These are phyloP conservation scores for Lasiurus cinereus DNA, from an alignment of 2,113 vertebrate genomes.

Conservation along the genomic window DNA sequence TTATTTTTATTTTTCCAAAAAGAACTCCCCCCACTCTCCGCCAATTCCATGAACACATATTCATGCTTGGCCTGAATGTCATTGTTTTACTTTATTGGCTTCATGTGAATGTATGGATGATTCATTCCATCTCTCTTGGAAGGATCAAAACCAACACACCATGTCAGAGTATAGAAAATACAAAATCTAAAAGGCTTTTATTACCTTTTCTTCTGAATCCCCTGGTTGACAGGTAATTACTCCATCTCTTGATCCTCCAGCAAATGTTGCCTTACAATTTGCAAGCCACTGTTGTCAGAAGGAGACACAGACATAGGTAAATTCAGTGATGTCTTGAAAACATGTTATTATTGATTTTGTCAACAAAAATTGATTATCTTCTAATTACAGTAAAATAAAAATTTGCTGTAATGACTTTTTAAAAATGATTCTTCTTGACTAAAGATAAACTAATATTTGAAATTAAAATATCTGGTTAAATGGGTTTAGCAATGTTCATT, in stretches of 20 bases:
- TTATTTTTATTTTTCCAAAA: conserved; percentile 65
- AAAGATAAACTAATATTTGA: conserved; percentile 25
- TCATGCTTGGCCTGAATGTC: conserved; percentile 41
- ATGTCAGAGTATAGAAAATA: conserved; percentile 60
- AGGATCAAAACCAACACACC: conserved; percentile 32
- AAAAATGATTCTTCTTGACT: conserved; percentile 18
- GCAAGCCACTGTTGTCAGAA: conserved; percentile 94
- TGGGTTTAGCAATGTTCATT: background rate
- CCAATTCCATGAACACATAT: conserved; percentile 24
- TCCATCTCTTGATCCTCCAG: conserved; percentile 94
- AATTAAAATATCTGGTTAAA: conserved; percentile 31
- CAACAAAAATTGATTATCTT: background rate
- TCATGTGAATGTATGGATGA: background rate
- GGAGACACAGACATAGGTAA: conserved; percentile 36
- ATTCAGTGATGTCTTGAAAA: background rate
- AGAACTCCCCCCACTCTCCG: background rate
- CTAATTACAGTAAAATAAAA: conserved; percentile 13
- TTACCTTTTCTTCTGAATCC: conserved; percentile 99
- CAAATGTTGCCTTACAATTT: conserved; percentile 98
- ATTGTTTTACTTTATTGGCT: background rate
- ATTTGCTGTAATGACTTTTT: conserved; percentile 32
- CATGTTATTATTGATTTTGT: background rate
- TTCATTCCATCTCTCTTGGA: background rate
- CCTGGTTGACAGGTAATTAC: conserved; percentile 94
- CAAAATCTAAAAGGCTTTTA: conserved; percentile 45